A percentile compares a stretch with the other conserved stretches of the same genome.
Conservation (phyloP, 2,888 invertebrate species). For the Lydus trimaculatus region DNA sequence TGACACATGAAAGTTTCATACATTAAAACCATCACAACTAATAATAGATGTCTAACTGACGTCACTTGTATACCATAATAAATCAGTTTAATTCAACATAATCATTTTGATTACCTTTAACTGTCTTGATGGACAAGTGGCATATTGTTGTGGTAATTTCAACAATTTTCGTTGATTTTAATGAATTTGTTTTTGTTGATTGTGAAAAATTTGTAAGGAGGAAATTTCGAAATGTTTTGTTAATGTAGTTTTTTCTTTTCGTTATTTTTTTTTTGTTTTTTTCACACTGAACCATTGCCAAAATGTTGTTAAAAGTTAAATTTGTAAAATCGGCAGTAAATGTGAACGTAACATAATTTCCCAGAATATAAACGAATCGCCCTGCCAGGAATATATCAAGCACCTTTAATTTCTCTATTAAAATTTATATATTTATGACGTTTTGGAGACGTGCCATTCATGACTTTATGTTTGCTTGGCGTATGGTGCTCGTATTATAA, state of each 20-base stretch:
- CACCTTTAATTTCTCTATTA: slow-evolving; percentile 30
- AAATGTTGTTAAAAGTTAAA: slow-evolving; percentile 16
- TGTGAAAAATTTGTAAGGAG: background rate
- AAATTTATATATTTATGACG: slow-evolving; percentile 37
- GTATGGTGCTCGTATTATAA: slow-evolving; percentile 22
- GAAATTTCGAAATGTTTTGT: slow-evolving; percentile 16
- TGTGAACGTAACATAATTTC: slow-evolving; percentile 26
- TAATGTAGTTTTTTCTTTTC: slow-evolving; percentile 19
- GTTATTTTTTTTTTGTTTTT: slow-evolving; percentile 13
- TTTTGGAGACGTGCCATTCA: slow-evolving; percentile 38
- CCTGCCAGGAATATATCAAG: slow-evolving; percentile 22
- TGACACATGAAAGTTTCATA: slow-evolving; percentile 10
- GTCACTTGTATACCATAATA: slow-evolving; percentile 21
- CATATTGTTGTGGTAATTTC: slow-evolving; percentile 12
- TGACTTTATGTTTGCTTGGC: slow-evolving; percentile 30
- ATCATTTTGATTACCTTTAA: slow-evolving; percentile 20
- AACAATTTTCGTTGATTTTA: slow-evolving; percentile 1
- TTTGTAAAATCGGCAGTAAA: slow-evolving; percentile 21
- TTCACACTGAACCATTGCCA: slow-evolving; percentile 15
- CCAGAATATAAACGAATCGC: slow-evolving; percentile 25
- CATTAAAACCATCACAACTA: slow-evolving; percentile 15
- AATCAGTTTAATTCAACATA: slow-evolving; percentile 24
- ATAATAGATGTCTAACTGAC: slow-evolving; percentile 20
- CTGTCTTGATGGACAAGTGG: slow-evolving; percentile 9
- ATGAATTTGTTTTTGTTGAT: slow-evolving; percentile 12